Evolutionary conservation across 2,113 vertebrate genomes (phyloP).

Genomic region (Triplophysa rosa): DNA sequence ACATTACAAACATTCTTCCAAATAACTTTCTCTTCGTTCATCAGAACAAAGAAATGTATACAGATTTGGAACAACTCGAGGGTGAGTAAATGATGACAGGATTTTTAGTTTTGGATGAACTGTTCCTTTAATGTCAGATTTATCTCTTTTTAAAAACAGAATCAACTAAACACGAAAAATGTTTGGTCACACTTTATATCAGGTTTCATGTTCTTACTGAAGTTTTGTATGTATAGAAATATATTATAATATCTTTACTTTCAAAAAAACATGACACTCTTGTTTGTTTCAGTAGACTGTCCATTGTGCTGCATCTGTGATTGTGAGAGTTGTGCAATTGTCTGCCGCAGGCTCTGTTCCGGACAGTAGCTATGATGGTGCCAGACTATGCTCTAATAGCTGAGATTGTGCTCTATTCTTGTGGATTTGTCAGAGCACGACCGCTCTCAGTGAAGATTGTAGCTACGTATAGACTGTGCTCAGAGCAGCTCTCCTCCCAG

Average conservation of each 20-base stretch:
- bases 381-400: constrained; percentile 93
- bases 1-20: too few relatives aligned
- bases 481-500: constrained; percentile 86
- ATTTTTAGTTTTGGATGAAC: too few relatives aligned
- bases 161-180: background rate
- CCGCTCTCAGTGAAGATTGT: constrained; percentile 89
- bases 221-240: background rate
- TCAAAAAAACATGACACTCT: background rate
- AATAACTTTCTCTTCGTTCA: too few relatives aligned
- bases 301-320: background rate
- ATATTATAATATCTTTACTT: background rate
- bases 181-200: background rate
- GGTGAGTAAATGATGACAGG: too few relatives aligned
- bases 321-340: constrained; percentile 10
- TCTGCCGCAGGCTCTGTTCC: constrained; percentile 80
- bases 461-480: constrained; percentile 85
- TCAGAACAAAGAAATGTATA: too few relatives aligned
- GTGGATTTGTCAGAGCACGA: constrained; percentile 86
- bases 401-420: constrained; percentile 91
- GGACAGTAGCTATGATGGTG: constrained; percentile 94
- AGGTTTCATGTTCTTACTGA: background rate
- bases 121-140: too few relatives aligned
- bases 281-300: background rate
- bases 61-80: too few relatives aligned
- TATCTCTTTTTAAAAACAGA: too few relatives aligned